A percentile compares a stretch with the other conserved stretches of the same genome.
These are phyloP conservation scores for Helicoverpa armigera DNA, from an alignment of 1,140 invertebrate species.

Conservation along the genomic window DNA sequence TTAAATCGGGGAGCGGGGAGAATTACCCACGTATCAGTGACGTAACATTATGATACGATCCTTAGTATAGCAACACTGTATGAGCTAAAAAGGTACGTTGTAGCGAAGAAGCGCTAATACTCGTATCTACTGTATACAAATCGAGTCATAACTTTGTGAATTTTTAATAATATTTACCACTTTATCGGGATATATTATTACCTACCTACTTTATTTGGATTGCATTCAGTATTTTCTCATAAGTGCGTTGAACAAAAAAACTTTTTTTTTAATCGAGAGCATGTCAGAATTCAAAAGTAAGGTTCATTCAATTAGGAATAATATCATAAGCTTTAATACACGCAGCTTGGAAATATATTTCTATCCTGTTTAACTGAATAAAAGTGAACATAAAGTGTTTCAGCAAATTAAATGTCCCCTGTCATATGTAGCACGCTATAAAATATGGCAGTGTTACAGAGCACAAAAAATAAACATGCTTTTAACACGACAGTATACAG, in stretches of 20 bases:
- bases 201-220: too few species aligned
- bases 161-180: too few species aligned
- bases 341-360: background rate
- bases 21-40: background rate
- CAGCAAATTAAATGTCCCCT: background rate
- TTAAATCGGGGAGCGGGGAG: background rate
- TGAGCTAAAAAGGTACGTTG: constrained; percentile 9
- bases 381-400: constrained; percentile 9
- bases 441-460: background rate
- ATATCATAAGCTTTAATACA: background rate
- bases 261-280: too few species aligned
- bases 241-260: too few species aligned
- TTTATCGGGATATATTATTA: too few species aligned
- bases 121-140: background rate
- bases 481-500: constrained; percentile 15
- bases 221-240: too few species aligned
- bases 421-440: background rate
- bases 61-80: background rate
- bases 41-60: background rate
- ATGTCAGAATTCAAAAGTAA: too few species aligned
- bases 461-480: constrained; percentile 2
- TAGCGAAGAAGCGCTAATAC: background rate
- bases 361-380: background rate
- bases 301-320: too few species aligned
- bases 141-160: background rate